Base-by-base conservation (phyloP, 2,888 invertebrate genomes). In the Cryptocheilus praepositus region DNA sequence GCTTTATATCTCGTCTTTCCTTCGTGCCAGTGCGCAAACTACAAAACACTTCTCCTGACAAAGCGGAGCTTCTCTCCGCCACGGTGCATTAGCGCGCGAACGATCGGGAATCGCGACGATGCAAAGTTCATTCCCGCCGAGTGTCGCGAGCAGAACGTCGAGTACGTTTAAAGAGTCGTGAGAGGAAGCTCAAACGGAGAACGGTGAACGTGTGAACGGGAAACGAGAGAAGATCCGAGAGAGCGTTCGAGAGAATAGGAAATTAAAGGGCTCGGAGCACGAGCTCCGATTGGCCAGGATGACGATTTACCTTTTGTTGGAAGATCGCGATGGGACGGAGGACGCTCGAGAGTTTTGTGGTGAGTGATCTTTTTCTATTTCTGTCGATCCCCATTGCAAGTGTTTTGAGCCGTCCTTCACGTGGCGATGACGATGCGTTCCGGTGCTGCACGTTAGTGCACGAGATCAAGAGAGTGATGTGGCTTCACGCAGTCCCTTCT, bases 71-170 rank as follows among this genome's bases (percentile, higher is more conserved):
- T 43, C 13, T 28, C 21, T 25, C 19, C n/a, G 3, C 22, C 49
- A 44, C 36, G 19, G 0, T 8, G 13, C 44, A n/a, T 22, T 44
- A 25, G 25, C 54, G 36, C 52, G 51, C 56, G 58, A 59, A 22
- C 69, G 59, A 73, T 73, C 60, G 59, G 69, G 16, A 21, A 55
- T 49, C 36, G 58, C 52, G 60, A 5, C 64, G 63, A 53, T 51
- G 43, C 61, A 61, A 61, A 68, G 61, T 58, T 64, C 73, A 67
- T 74, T 70, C 71, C 60, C 57, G 44, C 60, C 58, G 61, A 63
- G 64, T 59, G 46, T 28, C 46, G 61, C 44, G 53, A 53, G 19
- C 45, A 16, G 60, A 51, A 49, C n/a, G 43, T 36, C 15, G 21
- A 49, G 16, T 22, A 13, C 28, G 45, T 15, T 45, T 28, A 22